Evolutionary conservation across 2,797 vertebrate species (phyloP), one percentile per base, ranked within the genome.

Genomic region (Oreochromis grahami): DNA sequence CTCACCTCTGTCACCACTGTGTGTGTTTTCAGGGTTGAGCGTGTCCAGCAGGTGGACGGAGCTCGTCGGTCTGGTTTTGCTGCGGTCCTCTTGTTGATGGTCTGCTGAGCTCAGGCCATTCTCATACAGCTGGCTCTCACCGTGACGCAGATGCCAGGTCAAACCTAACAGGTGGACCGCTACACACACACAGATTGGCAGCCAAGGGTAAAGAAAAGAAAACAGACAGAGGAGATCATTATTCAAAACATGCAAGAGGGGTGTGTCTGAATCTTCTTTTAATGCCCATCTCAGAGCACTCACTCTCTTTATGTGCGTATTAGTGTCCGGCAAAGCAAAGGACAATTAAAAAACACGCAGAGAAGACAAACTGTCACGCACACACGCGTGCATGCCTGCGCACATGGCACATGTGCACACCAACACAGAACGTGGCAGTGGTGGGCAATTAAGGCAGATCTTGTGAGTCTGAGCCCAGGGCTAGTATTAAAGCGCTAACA

Each of bases 91-190:
- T 90, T 96, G 97, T 83, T 97, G 97, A 94, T 96, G 96, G 90
- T 96, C 97, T 78, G 97, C 97, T 74, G 98, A 97, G 94, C 97
- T 98, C 94, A 98, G 94, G 89, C 98, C 98, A 26, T 98, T 98
- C 94, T 98, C 98, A 89, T 98, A 99, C 83, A 98, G 97, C 92
- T 98, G 97, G 91, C 97, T 97, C 94, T 98, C 98, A 53, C 97
- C 97, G 77, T 98, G 98, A 90, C 97, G 97, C 79, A 99, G 97
- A 84, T 98, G 98, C 98, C 98, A 99, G 92, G 98, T 98, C 96
- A 99, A 96, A 93, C 98, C 98, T 94, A 98, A 98, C 97, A 99
- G 97, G 96, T 98, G 98, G 90, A 98, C 98, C 95, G 97, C 98
- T 99, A 93, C 76, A 79, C 52, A 81, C 9, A 63, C 7, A 78